Base-by-base conservation (phyloP, 2,797 vertebrate species). In the Eulemur rubriventer region DNA sequence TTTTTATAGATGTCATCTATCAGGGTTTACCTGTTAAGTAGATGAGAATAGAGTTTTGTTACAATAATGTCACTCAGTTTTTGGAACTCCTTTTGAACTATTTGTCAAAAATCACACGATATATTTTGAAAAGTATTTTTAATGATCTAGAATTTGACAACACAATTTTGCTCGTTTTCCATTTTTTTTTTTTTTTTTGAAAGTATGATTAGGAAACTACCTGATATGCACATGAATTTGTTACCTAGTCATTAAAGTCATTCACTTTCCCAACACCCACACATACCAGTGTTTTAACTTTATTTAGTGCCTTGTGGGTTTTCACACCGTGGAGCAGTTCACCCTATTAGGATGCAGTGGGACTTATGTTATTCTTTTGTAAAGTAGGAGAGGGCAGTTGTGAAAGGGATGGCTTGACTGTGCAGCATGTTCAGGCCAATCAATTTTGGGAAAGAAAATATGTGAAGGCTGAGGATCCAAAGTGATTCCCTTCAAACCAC, bases 101-200 rank as follows among this genome's bases (percentile, higher is more conserved):
- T 59, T 73, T 73, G 35, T 84, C 41, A 87, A 86, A 84, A 92
- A 67, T 61, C 43, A 17, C 38, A n/a, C 13, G 28, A 41, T 52
- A 9, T 61, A 46, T 59, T 96, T 70, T 89, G 50, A 70, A 94
- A 78, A 79, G 33, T 43, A 85, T 82, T 89, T 95, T 90, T 72
- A 82, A 55, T 85, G 24, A 57, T 67, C 73, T 91, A 67, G 18
- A 89, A 52, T 75, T 48, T 61, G 35, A 82, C 8, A 94, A 38
- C 10, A 70, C 26, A 65, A 52, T 67, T 93, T 96, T 88, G 35
- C 22, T 43, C 28, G 30, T 69, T 76, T 78, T 89, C 28, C 43
- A 41, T 7, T 7, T 28, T 80, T 83, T 57, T 57, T 80, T 83
- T 57, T 57, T 90, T 91, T 46, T 41, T 41, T 41, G 17, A 43